Evolutionary conservation across 23 tunicate species (phyloP), one percentile per base, ranked within the genome.

Genomic region (Corella eumyota): DNA sequence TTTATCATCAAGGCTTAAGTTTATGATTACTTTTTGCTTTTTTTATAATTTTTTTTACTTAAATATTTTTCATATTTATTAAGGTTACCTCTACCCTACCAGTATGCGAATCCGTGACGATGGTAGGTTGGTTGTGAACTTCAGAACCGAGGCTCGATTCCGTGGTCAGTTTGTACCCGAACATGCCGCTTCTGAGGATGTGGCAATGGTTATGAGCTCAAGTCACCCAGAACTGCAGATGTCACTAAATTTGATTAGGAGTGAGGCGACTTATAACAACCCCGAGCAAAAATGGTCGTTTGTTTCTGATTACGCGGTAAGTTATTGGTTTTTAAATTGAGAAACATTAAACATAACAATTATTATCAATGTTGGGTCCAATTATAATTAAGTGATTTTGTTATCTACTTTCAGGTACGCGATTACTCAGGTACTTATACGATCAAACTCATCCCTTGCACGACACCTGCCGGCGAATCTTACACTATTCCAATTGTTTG

Each of bases 401-500:
- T 11, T 40, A 9, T 15, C 48, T 15, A 9, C 15, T 44, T 30
- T 25, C 56, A 84, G 94, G 68, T 84, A 34, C 82, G 88, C 24
- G 98, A 92, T 72, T 92, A 92, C 54, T 92, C 98, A 29, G 98
- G 98, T 11, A 77, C 79, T 15, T 92, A 92, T 63, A 92, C 92
- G 21, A 76, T 92, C 75, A 81, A 83, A 40, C 67, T 92, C 9
- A 57, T 92, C 7, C 98, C 98, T 34, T 92, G 98, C 56, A 79
- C 83, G n/a, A 70, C 92, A 1, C 54, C 92, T 19, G 76, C 86
- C 13, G 92, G 72, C 35, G 81, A 76, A 67, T 30, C 68, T 11
- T 82, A 82, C 66, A 33, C 62, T 0, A 36, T 67, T 17, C 69
- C 79, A n/a, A 59, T 77, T 49, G 65, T 84, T 22, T 83, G 98